Evolutionary conservation across 2,888 invertebrate genomes (phyloP), one percentile per base, ranked within the genome.

Genomic region (Carpatolechia fugitivella): DNA sequence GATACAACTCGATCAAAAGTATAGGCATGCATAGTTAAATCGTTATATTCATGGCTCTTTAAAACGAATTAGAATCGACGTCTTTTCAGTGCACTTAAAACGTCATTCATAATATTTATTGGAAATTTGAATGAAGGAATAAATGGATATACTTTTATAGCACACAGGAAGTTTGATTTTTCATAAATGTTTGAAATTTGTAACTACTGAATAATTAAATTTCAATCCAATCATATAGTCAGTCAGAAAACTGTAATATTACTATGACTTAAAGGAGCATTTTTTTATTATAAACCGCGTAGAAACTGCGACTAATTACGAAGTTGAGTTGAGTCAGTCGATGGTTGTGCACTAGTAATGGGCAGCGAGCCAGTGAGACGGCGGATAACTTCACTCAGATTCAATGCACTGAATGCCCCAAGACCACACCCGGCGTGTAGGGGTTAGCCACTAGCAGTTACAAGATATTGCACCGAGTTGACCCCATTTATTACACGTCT

Each of bases 301-400:
- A 61, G 62, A 59, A 66, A 72, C 67, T 63, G 63, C 61, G 62
- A 61, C 68, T 76, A 75, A 76, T 79, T 72, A 76, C 62, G 64
- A 66, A 67, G 70, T 67, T 65, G 53, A 67, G 70, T 67, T 65
- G 53, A 58, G 36, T 29, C 44, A 58, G 52, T 58, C 30, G 60
- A 56, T 44, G 60, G 52, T 30, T 14, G 40, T 56, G n/a, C n/a
- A n/a, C n/a, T n/a, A 58, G 59, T 60, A 52, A 54, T 65, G 64
- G 53, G 29, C 61, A 61, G 60, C 56, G 60, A 54, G 53, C 51
- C 56, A 57, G 59, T 46, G 53, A 58, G 56, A 56, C 60, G 60
- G 59, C 64, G 63, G 66, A 66, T 66, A 68, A 65, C 59, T 63
- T 70, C 65, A 62, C 60, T 66, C 66, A 66, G 61, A 38, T 52